Evolutionary conservation across 2,888 invertebrate species (phyloP).

Genomic region (Piscicola geometra): DNA sequence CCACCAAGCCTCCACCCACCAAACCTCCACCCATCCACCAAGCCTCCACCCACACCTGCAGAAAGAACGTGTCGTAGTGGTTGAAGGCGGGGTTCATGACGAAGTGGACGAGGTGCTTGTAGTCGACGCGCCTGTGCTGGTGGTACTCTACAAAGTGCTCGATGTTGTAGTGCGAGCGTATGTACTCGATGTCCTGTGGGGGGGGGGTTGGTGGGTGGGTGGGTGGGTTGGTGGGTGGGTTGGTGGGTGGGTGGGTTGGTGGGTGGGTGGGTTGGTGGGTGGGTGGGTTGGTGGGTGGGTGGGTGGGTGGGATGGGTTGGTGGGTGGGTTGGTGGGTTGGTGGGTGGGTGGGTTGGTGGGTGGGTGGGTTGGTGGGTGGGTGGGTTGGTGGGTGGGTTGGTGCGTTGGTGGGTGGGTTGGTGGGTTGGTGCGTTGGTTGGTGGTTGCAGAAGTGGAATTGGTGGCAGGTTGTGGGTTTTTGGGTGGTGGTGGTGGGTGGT

Average conservation of each 20-base stretch:
- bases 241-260: not conserved
- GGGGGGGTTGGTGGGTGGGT: conserved; percentile 24
- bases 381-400: no score
- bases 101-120: conserved; percentile 55
- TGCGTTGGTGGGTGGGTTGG: no score
- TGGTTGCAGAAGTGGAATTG: no score
- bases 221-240: not conserved
- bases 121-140: conserved; percentile 54
- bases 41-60: conserved; percentile 60
- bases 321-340: no score
- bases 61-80: conserved; percentile 54
- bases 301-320: no score
- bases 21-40: no score
- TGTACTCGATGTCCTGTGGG: conserved; percentile 55
- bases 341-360: no score
- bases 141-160: conserved; percentile 57
- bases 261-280: not conserved
- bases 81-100: conserved; percentile 55
- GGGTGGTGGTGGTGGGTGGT: no score
- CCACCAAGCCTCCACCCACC: not conserved
- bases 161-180: conserved; percentile 56
- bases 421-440: no score
- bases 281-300: no score
- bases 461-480: no score
- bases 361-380: no score